Evolutionary conservation across 2,113 vertebrate genomes (phyloP), one percentile per base, ranked within the genome.

Genomic region (Erpornis zantholeuca): DNA sequence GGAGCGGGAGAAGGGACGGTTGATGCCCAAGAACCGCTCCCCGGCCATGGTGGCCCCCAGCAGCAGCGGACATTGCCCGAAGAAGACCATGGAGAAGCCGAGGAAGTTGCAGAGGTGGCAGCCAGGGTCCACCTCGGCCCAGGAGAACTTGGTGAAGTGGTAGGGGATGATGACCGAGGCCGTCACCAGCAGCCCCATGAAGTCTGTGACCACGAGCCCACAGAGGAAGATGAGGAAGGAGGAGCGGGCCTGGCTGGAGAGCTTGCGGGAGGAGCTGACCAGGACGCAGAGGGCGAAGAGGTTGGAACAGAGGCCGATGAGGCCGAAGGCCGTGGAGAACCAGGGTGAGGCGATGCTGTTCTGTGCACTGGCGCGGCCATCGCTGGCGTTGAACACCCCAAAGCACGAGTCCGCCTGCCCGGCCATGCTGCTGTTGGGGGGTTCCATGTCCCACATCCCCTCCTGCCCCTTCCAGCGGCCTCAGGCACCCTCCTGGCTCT

Each of bases 51-150:
- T 42, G 19, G 99, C 98, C 2, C 99, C 98, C 49, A 99, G 98
- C 61, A 99, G 94, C 94, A 99, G 97, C 0, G 99, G 99, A 53
- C 98, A 99, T 82, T 99, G 98, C 85, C 99, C 99, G 0, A 99
- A 99, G 95, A 99, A 99, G n/a, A 99, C 98, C 99, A 99, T 99
- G 63, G 98, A 98, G 71, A 99, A 98, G 5, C 99, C 99, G 50
- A 99, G 98, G 95, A 99, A 99, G 96, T 98, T 98, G 97, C 99
- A 99, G 71, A 99, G 98, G 83, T 98, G 98, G 96, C 99, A 99
- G 72, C 95, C 4, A 0, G 99, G 98, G 95, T 99, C 99, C 22
- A 98, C 89, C 2, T 61, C 0, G 1, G 70, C 91, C 99, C 99
- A 99, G 86, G 98, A 44, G 33, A 99, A 98, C 33, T 90, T 90